Base-by-base conservation (phyloP, 2,113 vertebrate species). In the Crotalus horridus region DNA sequence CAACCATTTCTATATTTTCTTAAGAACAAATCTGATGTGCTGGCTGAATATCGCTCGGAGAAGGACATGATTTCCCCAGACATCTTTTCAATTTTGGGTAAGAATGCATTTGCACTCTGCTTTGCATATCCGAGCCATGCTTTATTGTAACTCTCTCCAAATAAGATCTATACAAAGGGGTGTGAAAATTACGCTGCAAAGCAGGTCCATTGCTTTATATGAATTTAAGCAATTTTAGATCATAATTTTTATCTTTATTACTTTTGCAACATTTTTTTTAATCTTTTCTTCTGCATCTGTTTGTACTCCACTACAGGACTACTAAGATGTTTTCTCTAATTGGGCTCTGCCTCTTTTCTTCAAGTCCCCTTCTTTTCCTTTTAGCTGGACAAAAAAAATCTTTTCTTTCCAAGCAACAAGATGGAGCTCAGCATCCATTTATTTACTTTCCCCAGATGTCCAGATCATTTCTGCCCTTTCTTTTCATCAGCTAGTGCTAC, bases 341-440 rank as follows among this genome's bases (percentile, higher is more conserved):
- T 85, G 94, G 58, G 55, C 95, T 23, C 69, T 0, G 93, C 91
- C 92, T 95, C 96, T 96, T 96, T 96, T 96, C 94, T 91, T 24
- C 91, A 94, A 96, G 96, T 95, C 96, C 96, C 48, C 48, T 51
- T 51, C 48, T 33, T 7, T 81, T 81, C 93, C 93, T 96, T 90
- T 94, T 59, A 2, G 92, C 93, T 92, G 94, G 91, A 94, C 95
- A 93, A 88, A 93, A 94, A 95, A 7, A 21, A 5, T 92, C 92
- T 91, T 94, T 94, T 85, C 94, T 93, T 94, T 54, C 93, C 89
- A 96, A 92, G 59, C 92, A 96, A 95, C 89, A 87, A 92, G 95
- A 94, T 56, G 94, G 93, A 96, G 23, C 95, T 95, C 96, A 95
- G 95, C 94, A 96, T 93, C 93, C 46, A 15, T 1, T 87, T 17